Evolutionary conservation across 2,113 vertebrate species (phyloP), one percentile per base, ranked within the genome.

Genomic region (Ramphastos sulfuratus): DNA sequence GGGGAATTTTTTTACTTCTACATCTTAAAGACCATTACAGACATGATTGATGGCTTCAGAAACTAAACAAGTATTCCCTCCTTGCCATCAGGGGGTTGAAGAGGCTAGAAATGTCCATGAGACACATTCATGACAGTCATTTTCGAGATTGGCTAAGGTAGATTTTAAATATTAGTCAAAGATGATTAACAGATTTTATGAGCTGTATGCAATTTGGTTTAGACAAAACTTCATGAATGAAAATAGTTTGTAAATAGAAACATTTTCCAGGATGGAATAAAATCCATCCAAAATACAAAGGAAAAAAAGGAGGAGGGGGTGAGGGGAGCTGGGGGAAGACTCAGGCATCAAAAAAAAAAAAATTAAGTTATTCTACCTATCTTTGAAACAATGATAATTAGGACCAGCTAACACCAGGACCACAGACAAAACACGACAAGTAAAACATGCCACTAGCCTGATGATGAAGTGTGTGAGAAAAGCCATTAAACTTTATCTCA

Each of bases 371-470:
- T 81, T 39, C 7, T 66, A 91, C 24, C n/a, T 64, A 63, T n/a
- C 64, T 56, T 80, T 95, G 75, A 91, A 91, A 88, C 5, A 94
- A 76, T 96, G 96, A 52, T 74, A 95, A 96, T 97, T 96, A 96
- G 65, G 67, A 82, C 28, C 27, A 58, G 28, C 59, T 93, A 91
- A 92, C 71, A 87, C 9, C 92, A 91, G 8, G 21, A 42, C 56
- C 33, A 75, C 25, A 64, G 72, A 95, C 63, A 87, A 95, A 79
- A 66, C 61, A 81, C 81, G 72, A 83, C 73, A 89, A n/a, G 67
- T 63, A 85, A 85, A 93, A 66, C 76, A 59, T 95, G 61, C 85
- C 89, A 90, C 60, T 87, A 69, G 84, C 71, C 55, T 92, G 91
- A 95, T 91, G 63, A 96, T 79, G 46, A 96, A 95, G 54, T 58